Conservation (phyloP, 2,113 vertebrate species). For the Spheniscus mendiculus region DNA sequence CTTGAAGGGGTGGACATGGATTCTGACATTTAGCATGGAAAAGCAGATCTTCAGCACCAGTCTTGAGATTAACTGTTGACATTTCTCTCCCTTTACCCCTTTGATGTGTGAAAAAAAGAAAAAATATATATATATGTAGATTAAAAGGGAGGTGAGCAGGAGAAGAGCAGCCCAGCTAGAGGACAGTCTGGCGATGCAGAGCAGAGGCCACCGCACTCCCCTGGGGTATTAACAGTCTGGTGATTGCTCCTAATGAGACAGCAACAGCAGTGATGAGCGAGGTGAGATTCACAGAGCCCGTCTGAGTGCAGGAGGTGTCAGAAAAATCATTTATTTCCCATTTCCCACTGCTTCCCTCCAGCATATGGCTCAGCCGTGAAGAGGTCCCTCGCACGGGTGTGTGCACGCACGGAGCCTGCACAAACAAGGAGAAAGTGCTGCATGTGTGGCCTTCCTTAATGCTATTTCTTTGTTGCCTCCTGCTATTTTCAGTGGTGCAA, state of each 20-base stretch:
- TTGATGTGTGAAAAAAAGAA: not conserved
- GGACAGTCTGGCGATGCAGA: not conserved
- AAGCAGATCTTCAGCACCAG: not conserved
- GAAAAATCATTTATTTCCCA: not conserved
- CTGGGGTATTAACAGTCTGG: not conserved
- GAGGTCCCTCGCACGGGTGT: fast-evolving
- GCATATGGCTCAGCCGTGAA: not conserved
- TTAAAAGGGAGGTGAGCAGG: not conserved
- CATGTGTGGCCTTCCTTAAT: not conserved
- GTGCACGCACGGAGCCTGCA: fast-evolving
- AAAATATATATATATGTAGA: not conserved
- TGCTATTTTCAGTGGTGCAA: not conserved
- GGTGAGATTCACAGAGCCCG: not conserved
- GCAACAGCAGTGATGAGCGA: not conserved
- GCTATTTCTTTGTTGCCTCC: not conserved
- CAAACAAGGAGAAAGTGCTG: not conserved
- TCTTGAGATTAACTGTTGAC: not conserved
- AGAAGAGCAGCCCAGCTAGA: not conserved
- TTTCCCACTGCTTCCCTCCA: not conserved
- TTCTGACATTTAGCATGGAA: not conserved
- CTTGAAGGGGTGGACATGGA: not conserved
- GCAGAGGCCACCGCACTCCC: not conserved
- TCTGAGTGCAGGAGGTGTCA: not conserved
- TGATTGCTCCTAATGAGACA: constrained; percentile 17
- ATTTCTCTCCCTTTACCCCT: not conserved